phyloP scores from a whole-genome alignment of 2,888 invertebrate species.

The Dicycla oo region DNA sequence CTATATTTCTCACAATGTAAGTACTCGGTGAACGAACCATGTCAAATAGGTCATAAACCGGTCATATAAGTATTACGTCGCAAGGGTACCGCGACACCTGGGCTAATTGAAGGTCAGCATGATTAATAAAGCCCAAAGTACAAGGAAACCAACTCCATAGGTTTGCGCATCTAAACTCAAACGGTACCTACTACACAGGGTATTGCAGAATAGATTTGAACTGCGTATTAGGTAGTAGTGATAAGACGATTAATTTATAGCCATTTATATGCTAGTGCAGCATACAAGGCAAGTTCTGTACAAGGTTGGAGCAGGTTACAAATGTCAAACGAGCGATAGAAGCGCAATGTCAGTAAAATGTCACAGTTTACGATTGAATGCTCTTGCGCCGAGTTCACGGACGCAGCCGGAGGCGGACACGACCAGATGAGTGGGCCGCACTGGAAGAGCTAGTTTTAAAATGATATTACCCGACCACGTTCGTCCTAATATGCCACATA shows the following conservation, averaged over 20 bases:
- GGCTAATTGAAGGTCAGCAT: slow-evolving; percentile 75
- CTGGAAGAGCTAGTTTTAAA: slow-evolving; percentile 65
- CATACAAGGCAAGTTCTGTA: slow-evolving; percentile 70
- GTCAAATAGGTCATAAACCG: slow-evolving; percentile 82
- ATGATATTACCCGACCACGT: slow-evolving; percentile 58
- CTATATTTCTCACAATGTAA: slow-evolving; percentile 75
- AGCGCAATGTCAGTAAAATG: slow-evolving; percentile 86
- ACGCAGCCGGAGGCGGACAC: slow-evolving; percentile 64
- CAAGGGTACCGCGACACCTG: slow-evolving; percentile 77
- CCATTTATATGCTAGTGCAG: slow-evolving; percentile 70
- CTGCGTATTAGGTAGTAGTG: slow-evolving; percentile 56
- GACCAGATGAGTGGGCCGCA: slow-evolving; percentile 60
- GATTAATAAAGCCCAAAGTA: slow-evolving; percentile 68
- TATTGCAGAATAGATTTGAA: slow-evolving; percentile 35
- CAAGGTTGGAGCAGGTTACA: slow-evolving; percentile 79
- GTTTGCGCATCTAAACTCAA: slow-evolving; percentile 41
- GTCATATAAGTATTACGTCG: slow-evolving; percentile 74
- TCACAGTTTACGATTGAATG: slow-evolving; percentile 83
- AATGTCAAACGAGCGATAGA: slow-evolving; percentile 80
- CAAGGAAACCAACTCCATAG: slow-evolving; percentile 52
- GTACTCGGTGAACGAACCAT: slow-evolving; percentile 83
- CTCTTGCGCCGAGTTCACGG: slow-evolving; percentile 82
- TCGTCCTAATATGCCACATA: slow-evolving; percentile 59
- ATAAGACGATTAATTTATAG: slow-evolving; percentile 75
- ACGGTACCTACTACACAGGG: slow-evolving; percentile 20